Percentiles rank a stretch among this genome's conserved stretches.
Evolutionary conservation across 2,113 vertebrate species (phyloP).

Genomic region (Oreocharis arfaki): DNA sequence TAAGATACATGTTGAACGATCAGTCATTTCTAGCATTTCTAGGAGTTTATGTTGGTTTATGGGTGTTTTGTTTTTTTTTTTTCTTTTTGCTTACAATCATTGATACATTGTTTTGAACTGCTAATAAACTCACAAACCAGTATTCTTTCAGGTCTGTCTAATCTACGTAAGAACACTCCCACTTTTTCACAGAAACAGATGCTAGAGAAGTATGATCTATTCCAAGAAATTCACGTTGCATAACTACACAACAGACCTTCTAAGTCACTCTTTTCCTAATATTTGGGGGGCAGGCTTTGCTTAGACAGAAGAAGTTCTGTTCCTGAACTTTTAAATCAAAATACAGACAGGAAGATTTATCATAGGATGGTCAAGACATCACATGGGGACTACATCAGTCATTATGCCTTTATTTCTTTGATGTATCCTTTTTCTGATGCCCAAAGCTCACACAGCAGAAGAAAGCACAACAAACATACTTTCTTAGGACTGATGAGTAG

Average conservation of each 20-base stretch:
- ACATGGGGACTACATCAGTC: background rate
- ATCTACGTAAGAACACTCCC: background rate
- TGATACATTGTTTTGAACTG: background rate
- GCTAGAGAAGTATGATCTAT: background rate
- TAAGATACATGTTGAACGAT: background rate
- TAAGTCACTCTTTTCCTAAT: background rate
- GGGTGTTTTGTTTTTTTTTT: background rate
- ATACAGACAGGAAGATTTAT: background rate
- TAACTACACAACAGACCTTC: background rate
- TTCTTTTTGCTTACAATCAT: background rate
- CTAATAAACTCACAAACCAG: background rate
- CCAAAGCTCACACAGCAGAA: background rate
- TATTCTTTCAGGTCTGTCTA: background rate
- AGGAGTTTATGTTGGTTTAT: background rate
- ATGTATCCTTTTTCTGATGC: background rate
- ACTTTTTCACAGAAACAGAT: background rate
- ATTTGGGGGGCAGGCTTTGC: background rate
- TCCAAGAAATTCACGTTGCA: background rate
- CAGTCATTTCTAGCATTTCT: background rate
- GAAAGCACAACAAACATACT: fast-evolving
- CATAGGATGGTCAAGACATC: background rate
- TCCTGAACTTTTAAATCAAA: background rate
- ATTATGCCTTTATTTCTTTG: background rate
- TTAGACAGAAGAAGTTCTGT: background rate
- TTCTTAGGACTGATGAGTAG: background rate